phyloP scores from a whole-genome alignment of 1,140 invertebrate species.

The Thalassaphorura encarpata region DNA sequence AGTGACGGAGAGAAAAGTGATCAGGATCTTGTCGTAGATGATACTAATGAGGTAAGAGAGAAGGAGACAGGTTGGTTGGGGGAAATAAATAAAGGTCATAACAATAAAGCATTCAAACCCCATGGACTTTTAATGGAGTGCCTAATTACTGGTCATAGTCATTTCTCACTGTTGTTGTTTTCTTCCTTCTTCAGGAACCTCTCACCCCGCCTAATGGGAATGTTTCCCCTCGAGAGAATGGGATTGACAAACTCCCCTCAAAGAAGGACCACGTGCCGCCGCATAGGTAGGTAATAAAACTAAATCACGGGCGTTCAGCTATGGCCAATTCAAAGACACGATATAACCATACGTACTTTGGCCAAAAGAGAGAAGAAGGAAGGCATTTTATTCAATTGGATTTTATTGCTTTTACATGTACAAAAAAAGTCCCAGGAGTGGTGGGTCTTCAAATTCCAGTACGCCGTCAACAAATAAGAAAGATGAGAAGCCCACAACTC shows the following conservation, averaged over 20 bases:
- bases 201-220: slow-evolving; percentile 35
- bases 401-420: slow-evolving; percentile 2
- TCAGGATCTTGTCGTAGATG: slow-evolving; percentile 50
- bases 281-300: slow-evolving; percentile 28
- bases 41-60: slow-evolving; percentile 44
- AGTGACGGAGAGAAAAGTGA: slow-evolving; percentile 51
- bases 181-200: slow-evolving; percentile 24
- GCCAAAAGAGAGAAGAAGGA: too few relatives aligned
- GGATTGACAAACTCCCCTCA: slow-evolving; percentile 39
- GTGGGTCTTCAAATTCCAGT: slow-evolving; percentile 35
- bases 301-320: too few relatives aligned
- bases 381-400: too few relatives aligned
- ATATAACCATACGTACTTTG: too few relatives aligned
- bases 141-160: slow-evolving; percentile 22
- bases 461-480: slow-evolving; percentile 36
- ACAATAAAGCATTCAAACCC: too few relatives aligned
- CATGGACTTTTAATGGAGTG: slow-evolving; percentile 10
- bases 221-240: slow-evolving; percentile 39
- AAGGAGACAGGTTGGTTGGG: too few relatives aligned
- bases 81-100: too few relatives aligned
- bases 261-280: slow-evolving; percentile 40
- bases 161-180: too few relatives aligned
- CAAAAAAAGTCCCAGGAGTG: slow-evolving; percentile 35
- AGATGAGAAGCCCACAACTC: slow-evolving; percentile 45
- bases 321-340: too few relatives aligned